Evolutionary conservation across 2,113 vertebrate genomes (phyloP), one percentile per base, ranked within the genome.

Genomic region (Laticauda laticaudata): DNA sequence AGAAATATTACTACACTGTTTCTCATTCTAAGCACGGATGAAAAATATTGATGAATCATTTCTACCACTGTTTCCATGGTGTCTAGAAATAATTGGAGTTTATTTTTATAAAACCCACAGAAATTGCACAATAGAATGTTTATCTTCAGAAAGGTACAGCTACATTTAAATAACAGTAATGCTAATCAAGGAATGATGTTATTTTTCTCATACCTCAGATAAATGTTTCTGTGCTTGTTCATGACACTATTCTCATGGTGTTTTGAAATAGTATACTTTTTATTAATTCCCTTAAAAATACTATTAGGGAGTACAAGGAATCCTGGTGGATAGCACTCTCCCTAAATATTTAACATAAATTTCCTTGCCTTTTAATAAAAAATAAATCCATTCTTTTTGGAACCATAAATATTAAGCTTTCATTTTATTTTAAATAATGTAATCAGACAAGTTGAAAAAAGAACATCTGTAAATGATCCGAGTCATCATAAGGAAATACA

Each of bases 131-230:
- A 59, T 3, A 69, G 0, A 93, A 95, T 91, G 18, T 3, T 54
- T 88, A 29, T 2, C 91, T 64, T 92, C 39, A 90, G 53, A 93
- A 45, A 45, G 8, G 26, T 85, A 91, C 11, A 94, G 2, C 23
- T 39, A 90, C 8, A 90, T 34, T 53, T 93, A 91, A 91, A 45
- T 86, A 85, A 93, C 92, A 91, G 43, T 3, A 96, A 89, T n/a
- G 88, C 1, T 81, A 26, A 85, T 92, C 86, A 69, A 86, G 23
- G 75, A 92, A 53, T 56, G 57, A 6, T 0, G 57, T 85, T 94
- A 5, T 91, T 87, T 90, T 86, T 48, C 54, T 90, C 26, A 23
- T 4, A 53, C 4, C 53, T 10, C 57, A 91, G 53, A 69, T 15
- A 0, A 81, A n/a, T 39, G 51, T 56, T 88, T 94, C 75, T 87